Conservation (phyloP, 2,797 vertebrate species). For the Paramormyrops hopkinsi region DNA sequence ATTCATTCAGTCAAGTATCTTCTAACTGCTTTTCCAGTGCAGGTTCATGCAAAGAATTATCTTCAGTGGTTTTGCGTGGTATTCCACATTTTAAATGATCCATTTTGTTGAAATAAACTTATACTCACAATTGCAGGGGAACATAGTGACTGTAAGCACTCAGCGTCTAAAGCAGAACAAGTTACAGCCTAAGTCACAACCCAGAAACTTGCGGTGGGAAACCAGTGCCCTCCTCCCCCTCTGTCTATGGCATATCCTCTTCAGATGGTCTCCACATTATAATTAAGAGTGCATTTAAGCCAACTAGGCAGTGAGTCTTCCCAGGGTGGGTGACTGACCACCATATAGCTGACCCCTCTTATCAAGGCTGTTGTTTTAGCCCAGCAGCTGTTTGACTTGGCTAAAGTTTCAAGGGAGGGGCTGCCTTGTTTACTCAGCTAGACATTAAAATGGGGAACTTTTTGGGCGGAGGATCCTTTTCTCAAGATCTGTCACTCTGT, state of each 20-base stretch:
- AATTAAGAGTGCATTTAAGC: slow-evolving; percentile 61
- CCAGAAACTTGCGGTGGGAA: slow-evolving; percentile 67
- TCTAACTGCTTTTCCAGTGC: not conserved
- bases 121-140: not conserved
- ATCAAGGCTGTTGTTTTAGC: slow-evolving; percentile 69
- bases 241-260: slow-evolving; percentile 73
- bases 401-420: slow-evolving; percentile 67
- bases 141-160: not conserved
- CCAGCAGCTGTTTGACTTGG: slow-evolving; percentile 72
- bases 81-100: not conserved
- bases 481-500: not conserved
- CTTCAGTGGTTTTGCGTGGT: not conserved
- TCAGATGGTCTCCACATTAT: slow-evolving; percentile 67
- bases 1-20: not conserved
- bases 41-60: not conserved
- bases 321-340: slow-evolving; percentile 44
- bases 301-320: slow-evolving; percentile 42
- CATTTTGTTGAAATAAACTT: not conserved
- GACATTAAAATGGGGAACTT: slow-evolving; percentile 59
- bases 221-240: slow-evolving; percentile 61
- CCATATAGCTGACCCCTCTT: slow-evolving; percentile 37
- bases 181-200: slow-evolving; percentile 29
- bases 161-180: slow-evolving; percentile 25
- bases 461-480: not conserved
- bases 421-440: slow-evolving; percentile 64